Percentiles rank a stretch among this genome's conserved stretches.
These are phyloP conservation scores for Stegodyphus mimosarum DNA, from an alignment of 1,140 invertebrate species.

Conservation along the genomic window DNA sequence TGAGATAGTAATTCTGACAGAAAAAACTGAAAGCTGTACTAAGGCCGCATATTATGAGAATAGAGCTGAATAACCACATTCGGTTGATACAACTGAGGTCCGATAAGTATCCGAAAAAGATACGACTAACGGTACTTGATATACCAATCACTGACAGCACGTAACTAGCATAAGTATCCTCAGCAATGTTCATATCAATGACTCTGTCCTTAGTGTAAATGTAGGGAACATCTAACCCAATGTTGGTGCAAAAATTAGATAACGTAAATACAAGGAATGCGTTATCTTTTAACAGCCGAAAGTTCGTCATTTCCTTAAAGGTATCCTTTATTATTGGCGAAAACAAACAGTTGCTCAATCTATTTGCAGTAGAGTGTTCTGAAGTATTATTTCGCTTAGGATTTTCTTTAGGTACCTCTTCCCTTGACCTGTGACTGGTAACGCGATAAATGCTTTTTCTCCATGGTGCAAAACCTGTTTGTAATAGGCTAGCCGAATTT, in stretches of 20 bases:
- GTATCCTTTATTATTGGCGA: constrained; percentile 72
- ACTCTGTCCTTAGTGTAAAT: constrained; percentile 81
- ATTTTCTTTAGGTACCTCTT: too few species aligned
- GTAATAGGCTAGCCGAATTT: too few species aligned
- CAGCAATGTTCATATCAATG: constrained; percentile 72
- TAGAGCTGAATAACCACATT: constrained; percentile 86
- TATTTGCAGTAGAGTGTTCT: too few species aligned
- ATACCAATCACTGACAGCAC: constrained; percentile 83
- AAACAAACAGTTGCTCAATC: constrained; percentile 57
- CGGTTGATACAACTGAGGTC: constrained; percentile 90
- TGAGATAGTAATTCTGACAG: constrained; percentile 76
- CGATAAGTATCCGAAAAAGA: constrained; percentile 84
- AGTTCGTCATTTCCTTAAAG: constrained; percentile 84
- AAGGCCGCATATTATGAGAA: constrained; percentile 78
- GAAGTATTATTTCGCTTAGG: too few species aligned
- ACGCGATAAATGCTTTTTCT: too few species aligned
- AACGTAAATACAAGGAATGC: constrained; percentile 90
- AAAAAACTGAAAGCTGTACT: constrained; percentile 81
- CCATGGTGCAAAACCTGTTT: too few species aligned
- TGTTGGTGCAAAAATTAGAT: constrained; percentile 95
- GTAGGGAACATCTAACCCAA: constrained; percentile 96
- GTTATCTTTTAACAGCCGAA: constrained; percentile 83
- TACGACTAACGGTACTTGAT: constrained; percentile 86
- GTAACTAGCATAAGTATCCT: constrained; percentile 73
- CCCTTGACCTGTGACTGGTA: too few species aligned